Percentiles rank a stretch among this genome's conserved stretches.
Evolutionary conservation across 2,113 vertebrate genomes (phyloP).

Genomic region (Spilogale gracilis): DNA sequence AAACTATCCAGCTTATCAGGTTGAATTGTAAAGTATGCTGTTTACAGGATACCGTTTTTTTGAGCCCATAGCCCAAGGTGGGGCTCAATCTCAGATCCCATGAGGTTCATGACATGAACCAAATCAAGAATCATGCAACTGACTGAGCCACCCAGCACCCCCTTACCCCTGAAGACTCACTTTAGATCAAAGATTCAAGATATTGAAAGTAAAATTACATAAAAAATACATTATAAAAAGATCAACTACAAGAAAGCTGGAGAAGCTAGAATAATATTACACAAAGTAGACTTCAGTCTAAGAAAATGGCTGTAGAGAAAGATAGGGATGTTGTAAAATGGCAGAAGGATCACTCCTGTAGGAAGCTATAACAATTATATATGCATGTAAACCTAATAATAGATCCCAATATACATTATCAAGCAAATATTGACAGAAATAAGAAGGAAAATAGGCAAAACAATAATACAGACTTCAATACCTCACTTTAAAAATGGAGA

Average conservation of each 20-base stretch:
- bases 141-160: neutral
- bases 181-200: neutral
- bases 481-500: neutral
- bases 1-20: neutral
- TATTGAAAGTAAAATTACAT: neutral
- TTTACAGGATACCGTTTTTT: neutral
- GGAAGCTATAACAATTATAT: neutral
- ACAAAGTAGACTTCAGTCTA: neutral
- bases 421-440: neutral
- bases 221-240: neutral
- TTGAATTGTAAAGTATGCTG: neutral
- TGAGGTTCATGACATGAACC: neutral
- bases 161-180: neutral
- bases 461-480: neutral
- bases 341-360: neutral
- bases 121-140: neutral
- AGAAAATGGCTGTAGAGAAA: neutral
- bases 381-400: neutral
- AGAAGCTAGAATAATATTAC: neutral
- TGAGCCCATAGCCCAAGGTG: neutral
- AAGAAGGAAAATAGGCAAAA: neutral
- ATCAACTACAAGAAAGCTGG: neutral
- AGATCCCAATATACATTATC: neutral
- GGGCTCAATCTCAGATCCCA: neutral
- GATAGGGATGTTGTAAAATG: neutral